A percentile compares a stretch with the other conserved stretches of the same genome.
Conservation (phyloP, 2,797 vertebrate genomes). For the Discoglossus pictus region DNA sequence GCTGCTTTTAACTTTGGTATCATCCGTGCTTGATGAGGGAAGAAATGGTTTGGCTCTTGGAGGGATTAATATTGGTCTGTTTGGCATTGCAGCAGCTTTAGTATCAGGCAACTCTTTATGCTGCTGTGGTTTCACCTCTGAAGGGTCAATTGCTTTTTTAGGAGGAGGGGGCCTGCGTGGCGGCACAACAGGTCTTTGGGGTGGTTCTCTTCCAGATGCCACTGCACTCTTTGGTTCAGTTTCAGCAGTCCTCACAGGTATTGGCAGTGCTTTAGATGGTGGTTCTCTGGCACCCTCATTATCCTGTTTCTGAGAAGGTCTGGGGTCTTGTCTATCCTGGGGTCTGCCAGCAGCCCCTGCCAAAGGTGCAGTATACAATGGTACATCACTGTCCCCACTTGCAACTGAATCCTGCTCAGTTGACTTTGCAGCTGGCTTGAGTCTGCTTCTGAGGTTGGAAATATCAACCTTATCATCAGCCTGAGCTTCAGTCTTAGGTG, state of each 20-base stretch:
- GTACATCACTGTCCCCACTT: constrained; percentile 47
- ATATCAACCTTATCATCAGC: constrained; percentile 87
- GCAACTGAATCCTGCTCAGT: constrained; percentile 67
- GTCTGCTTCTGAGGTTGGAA: constrained; percentile 90
- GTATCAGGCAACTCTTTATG: constrained; percentile 72
- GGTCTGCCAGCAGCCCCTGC: constrained; percentile 58
- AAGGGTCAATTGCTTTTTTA: constrained; percentile 78
- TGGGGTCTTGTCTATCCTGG: constrained; percentile 71
- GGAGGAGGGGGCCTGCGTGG: constrained; percentile 94
- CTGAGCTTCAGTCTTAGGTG: constrained; percentile 76
- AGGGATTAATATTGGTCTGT: constrained; percentile 76
- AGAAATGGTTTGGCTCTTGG: constrained; percentile 82
- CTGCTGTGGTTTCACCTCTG: constrained; percentile 68
- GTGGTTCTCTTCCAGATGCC: constrained; percentile 68
- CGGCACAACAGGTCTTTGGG: constrained; percentile 80
- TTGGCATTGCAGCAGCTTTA: constrained; percentile 62
- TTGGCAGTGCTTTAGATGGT: constrained; percentile 57
- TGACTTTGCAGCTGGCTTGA: constrained; percentile 85
- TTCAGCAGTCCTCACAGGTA: constrained; percentile 56
- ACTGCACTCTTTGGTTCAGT: constrained; percentile 65
- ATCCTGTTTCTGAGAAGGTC: constrained; percentile 71
- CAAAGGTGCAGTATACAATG: constrained; percentile 51
- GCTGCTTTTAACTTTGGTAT: constrained; percentile 73
- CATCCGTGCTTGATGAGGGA: constrained; percentile 60
- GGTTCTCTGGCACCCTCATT: constrained; percentile 61